Evolutionary conservation across 2,113 vertebrate genomes (phyloP), one percentile per base, ranked within the genome.

Genomic region (Archilochus colubris): DNA sequence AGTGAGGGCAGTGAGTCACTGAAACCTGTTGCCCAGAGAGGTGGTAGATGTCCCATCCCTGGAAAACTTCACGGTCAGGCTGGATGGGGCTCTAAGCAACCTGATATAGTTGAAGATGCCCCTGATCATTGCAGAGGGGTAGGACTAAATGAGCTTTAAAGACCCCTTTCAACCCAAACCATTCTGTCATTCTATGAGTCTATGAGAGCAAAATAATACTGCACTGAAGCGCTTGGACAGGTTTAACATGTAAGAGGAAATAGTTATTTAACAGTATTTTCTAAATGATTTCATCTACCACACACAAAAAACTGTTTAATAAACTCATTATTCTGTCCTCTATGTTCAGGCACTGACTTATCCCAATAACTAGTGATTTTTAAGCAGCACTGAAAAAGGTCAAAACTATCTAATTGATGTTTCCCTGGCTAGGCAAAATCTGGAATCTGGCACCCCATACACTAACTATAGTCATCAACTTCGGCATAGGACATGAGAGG

Each of bases 191-290:
- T 31, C 28, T 31, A 31, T 55, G 54, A 31, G 12, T 18, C 28
- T 55, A 31, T 57, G 30, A 36, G 6, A 63, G 14, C 6, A 83
- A 86, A 74, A 59, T 4, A 68, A 9, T 33, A 30, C 4, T 64
- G 4, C 18, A 46, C 10, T 75, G 19, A 82, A 61, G 5, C 23
- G 46, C 0, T 1, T 12, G 14, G 36, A 23, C 2, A 13, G 12
- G 27, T 55, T 92, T n/a, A 63, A 48, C 5, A 7, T 57, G 46
- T 30, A 25, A 36, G 30, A 75, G 53, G 24, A 90, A 64, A 75
- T 17, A 43, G 2, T 2, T 21, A 40, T 50, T 79, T 89, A 86
- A 67, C 19, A 58, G 46, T 7, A 50, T 11, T 2, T 75, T 90
- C 62, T 64, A 81, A 20, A 36, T 1, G 2, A 51, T 63, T 86